Evolutionary conservation across 2,113 vertebrate genomes (phyloP).

Genomic region (Pseudopipra pipra): DNA sequence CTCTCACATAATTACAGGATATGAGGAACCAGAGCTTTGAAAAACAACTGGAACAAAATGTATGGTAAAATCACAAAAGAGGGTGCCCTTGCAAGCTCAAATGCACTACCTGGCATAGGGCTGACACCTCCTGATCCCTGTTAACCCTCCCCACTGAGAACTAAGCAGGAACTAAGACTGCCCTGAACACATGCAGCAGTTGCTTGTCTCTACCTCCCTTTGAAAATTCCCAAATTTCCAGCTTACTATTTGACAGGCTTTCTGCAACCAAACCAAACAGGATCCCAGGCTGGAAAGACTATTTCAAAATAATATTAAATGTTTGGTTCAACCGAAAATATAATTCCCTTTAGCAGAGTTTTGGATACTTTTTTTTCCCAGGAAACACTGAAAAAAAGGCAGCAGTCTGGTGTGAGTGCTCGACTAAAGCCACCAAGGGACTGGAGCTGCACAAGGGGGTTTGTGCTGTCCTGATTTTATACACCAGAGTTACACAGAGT

Average conservation of each 20-base stretch:
- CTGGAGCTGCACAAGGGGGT: accelerated
- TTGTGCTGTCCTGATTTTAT: not conserved
- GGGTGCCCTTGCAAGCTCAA: not conserved
- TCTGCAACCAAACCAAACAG: not conserved
- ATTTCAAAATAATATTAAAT: not conserved
- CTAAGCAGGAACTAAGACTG: not conserved
- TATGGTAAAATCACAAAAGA: not conserved
- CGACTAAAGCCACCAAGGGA: not conserved
- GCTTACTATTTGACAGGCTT: not conserved
- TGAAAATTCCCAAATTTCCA: not conserved
- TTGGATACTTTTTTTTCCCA: not conserved
- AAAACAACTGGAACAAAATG: not conserved
- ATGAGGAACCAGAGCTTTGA: not conserved
- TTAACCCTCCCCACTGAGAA: not conserved
- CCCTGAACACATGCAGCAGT: not conserved
- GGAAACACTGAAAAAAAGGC: not conserved
- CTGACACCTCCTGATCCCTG: not conserved
- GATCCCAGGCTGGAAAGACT: not conserved
- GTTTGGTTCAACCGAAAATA: not conserved
- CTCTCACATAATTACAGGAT: not conserved
- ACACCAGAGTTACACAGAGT: not conserved
- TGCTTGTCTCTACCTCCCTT: not conserved
- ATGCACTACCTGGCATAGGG: not conserved
- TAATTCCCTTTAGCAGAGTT: not conserved
- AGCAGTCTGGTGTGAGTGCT: accelerated